phyloP scores from a whole-genome alignment of 2,888 invertebrate genomes.

The Dryomyza anilis region DNA sequence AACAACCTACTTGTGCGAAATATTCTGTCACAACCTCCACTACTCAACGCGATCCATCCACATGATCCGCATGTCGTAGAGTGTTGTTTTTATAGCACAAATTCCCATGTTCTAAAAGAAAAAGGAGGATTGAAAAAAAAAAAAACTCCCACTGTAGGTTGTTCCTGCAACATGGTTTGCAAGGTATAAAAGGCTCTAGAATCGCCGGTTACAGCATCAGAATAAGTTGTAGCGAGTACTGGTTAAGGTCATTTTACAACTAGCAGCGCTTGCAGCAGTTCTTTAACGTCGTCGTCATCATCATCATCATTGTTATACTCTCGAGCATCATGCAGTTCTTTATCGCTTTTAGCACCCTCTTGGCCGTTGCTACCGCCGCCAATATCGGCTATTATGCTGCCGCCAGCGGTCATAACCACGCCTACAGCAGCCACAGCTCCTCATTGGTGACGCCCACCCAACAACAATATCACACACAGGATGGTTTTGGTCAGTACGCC shows the following conservation, averaged over 20 bases:
- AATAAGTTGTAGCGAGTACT: slow-evolving; percentile 51
- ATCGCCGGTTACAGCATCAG: slow-evolving; percentile 39
- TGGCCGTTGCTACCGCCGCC: slow-evolving; percentile 42
- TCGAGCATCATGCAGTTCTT: slow-evolving; percentile 36
- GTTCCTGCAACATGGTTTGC: not conserved
- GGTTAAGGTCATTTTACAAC: slow-evolving; percentile 43
- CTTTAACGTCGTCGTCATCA: slow-evolving; percentile 6
- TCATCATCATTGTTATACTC: not conserved
- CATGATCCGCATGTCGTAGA: too few relatives aligned
- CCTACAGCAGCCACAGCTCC: slow-evolving; percentile 49
- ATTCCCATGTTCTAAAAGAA: not conserved
- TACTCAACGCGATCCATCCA: too few relatives aligned
- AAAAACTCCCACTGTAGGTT: not conserved
- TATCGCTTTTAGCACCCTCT: slow-evolving; percentile 42
- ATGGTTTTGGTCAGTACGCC: slow-evolving; percentile 68
- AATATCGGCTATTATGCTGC: slow-evolving; percentile 40
- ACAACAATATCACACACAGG: slow-evolving; percentile 67
- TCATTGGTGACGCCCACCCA: slow-evolving; percentile 57
- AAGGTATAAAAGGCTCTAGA: slow-evolving; percentile 55
- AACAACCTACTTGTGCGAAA: too few relatives aligned
- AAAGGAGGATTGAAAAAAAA: not conserved
- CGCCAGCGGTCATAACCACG: slow-evolving; percentile 35
- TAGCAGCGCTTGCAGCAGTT: slow-evolving; percentile 42
- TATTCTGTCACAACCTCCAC: too few relatives aligned
- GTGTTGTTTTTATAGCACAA: too few relatives aligned